Base-by-base conservation (phyloP, 2,113 vertebrate genomes). In the Boulengeromyrus knoepffleri region DNA sequence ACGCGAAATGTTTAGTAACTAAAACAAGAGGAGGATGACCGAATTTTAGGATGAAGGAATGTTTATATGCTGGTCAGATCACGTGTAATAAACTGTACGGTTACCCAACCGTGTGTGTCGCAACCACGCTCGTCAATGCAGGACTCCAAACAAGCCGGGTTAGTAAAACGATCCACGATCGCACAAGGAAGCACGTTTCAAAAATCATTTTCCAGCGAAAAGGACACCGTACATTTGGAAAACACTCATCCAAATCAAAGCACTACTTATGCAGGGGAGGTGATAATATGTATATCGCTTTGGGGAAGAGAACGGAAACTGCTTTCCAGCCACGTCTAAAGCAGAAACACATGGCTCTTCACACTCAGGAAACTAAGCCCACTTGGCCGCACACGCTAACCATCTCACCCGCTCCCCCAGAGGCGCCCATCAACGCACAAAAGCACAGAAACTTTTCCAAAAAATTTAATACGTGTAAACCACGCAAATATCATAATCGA, bases 381-480 rank as follows among this genome's bases (percentile, higher is more conserved):
- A 80, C 15, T 80, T 36, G 36, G 74, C 36, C 74, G 13, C 5
- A 80, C 13, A 80, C 62, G 10, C n/a, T 5, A 13, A 31, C 10
- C 42, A 24, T 47, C 19, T 47, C 45, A 24, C 21, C 42, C 83
- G 6, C 83, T 21, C 9, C 83, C 83, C 83, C 45, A 21, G 39
- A 85, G 74, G 74, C 36, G 62, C 62, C 62, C 62, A 70, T 31
- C 62, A 70, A 70, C 46, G 4, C 24, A 52, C 85, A 24, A 80
- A 90, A 88, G 39, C 49, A 88, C 12, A 15, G 42, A 85, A 86
- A 45, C 19, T 90, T 1, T 89, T 91, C 91, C 91, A 88, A 92
- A 86, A 88, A 62, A 42, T 93, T 93, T 93, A 93, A 93, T 93
- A 93, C 92, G 92, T 93, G 93, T 91, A 45, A 80, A 89, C 86